Base-by-base conservation (phyloP, 1,140 invertebrate genomes). In the Brachystomella parvula region DNA sequence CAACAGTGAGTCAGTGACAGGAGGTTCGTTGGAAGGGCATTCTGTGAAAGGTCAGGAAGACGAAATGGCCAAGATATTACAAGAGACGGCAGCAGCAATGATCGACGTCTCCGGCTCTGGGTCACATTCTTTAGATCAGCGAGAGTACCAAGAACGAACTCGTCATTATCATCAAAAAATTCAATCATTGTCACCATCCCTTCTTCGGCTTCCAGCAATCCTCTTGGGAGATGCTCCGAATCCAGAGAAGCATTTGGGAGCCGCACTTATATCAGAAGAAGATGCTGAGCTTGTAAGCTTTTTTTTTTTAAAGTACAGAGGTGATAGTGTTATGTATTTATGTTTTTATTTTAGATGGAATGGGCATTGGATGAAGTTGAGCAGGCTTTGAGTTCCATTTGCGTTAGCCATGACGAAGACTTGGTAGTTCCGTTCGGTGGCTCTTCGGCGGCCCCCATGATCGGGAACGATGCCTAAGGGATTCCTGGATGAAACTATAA, bases 31-130 rank as follows among this genome's bases (percentile, higher is more conserved):
- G 15, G 70, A 65, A 2, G 61, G 61, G 2, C 66, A 66, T 12
- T 53, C 68, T 9, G 17, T 53, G 6, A 35, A 63, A 49, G 71
- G 66, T 19, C 66, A 73, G 56, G 72, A 73, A 61, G 72, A 73
- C 64, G 72, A 73, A 66, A 63, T 73, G 39, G 69, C 69, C 1
- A 66, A 64, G 47, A 73, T 73, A 60, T 47, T 73, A 3, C 72
- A 73, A 65, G 72, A 73, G 64, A 73, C 72, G 32, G 66, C 67
- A 12, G 71, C 72, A 3, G 72, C 72, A 17, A 73, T 73, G 72
- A 73, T 73, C 47, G 72, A 73, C 47, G 72, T 73, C 6, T 69
- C 69, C 6, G 69, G 72, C 0, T 69, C 72, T 17, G 72, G 68
- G 0, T 71, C 69, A 2, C 72, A 73, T 57, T 73, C 72, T 0